Evolutionary conservation across 2,113 vertebrate species (phyloP).

Genomic region (Glaucomys volans): DNA sequence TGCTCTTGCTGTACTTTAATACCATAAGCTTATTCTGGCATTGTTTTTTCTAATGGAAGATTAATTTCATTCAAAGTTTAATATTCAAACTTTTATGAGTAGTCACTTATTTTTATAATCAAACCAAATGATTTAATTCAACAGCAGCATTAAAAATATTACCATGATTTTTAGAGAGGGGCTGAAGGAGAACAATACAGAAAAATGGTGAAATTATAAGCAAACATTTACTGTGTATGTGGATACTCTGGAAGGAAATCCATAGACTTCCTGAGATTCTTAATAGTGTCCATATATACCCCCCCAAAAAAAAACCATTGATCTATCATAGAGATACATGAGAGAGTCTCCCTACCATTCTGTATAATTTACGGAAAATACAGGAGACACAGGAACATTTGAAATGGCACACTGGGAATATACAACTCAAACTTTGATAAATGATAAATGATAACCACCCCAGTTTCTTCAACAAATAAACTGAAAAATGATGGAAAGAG

Average conservation of each 20-base stretch:
- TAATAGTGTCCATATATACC: neutral
- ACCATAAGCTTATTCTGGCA: neutral
- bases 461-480: conserved; percentile 55
- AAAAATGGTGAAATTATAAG: neutral
- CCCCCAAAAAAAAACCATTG: neutral
- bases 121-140: conserved; percentile 37
- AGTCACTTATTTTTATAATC: neutral
- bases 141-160: conserved; percentile 36
- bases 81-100: neutral
- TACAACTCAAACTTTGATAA: conserved; percentile 17
- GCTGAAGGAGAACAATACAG: neutral
- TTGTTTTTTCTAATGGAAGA: neutral
- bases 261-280: neutral
- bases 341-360: neutral
- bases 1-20: conserved; percentile 6
- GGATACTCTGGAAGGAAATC: neutral
- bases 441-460: neutral
- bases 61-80: conserved; percentile 49
- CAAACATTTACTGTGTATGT: neutral
- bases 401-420: neutral
- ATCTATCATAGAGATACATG: neutral
- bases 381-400: neutral
- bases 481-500: neutral
- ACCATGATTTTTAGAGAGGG: neutral
- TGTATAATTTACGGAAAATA: neutral